Conservation (phyloP, 1,140 invertebrate species). For the Zaprionus vittiger region DNA sequence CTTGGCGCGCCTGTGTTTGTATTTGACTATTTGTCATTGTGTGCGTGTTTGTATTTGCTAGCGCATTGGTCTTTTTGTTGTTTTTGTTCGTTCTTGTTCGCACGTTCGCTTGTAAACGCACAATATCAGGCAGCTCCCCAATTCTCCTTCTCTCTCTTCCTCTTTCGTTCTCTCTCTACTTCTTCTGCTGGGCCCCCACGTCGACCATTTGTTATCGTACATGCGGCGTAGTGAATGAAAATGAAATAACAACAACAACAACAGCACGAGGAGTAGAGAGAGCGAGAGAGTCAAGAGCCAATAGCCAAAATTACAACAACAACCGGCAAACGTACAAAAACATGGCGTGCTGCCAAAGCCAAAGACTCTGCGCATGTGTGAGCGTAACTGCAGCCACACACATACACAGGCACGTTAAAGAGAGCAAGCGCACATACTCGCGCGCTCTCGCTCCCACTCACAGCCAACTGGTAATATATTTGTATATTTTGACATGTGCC, state of each 20-base stretch:
- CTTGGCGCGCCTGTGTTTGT: constrained; percentile 38
- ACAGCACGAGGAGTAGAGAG: not conserved
- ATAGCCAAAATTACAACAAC: constrained; percentile 41
- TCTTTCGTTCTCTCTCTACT: not conserved
- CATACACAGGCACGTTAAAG: constrained; percentile 2
- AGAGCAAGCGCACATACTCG: constrained; percentile 11
- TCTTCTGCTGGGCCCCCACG: constrained; percentile 10
- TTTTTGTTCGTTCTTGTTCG: constrained; percentile 49
- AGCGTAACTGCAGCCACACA: constrained; percentile 30
- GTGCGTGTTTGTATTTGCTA: constrained; percentile 37
- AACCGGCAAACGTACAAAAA: constrained; percentile 49
- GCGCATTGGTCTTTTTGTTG: constrained; percentile 31
- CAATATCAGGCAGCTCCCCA: constrained; percentile 45
- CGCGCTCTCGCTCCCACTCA: not conserved
- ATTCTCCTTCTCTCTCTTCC: not conserved
- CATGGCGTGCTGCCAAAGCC: constrained; percentile 40
- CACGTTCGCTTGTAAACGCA: constrained; percentile 47
- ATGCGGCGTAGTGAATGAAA: constrained; percentile 48
- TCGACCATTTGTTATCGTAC: constrained; percentile 40
- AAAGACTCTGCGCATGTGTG: constrained; percentile 43
- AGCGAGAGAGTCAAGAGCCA: constrained; percentile 6
- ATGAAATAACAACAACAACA: constrained; percentile 33
- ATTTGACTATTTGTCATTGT: constrained; percentile 20
- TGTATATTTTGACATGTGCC: constrained; percentile 29
- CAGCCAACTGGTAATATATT: constrained; percentile 1